Conservation (phyloP, 2,888 invertebrate species). For the Anaspis maculata region DNA sequence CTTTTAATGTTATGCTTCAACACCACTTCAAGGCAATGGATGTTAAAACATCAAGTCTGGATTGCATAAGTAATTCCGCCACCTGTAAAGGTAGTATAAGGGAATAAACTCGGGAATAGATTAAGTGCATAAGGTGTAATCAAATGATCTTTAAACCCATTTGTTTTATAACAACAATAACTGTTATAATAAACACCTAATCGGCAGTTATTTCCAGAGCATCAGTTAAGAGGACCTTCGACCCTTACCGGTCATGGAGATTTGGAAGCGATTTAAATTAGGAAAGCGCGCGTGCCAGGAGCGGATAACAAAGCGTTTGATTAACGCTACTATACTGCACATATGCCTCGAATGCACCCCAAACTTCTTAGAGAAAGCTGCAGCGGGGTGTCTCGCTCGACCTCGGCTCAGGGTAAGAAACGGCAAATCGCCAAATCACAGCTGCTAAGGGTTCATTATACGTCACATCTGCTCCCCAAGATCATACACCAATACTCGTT, state of each 20-base stretch:
- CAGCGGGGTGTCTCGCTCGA: constrained; percentile 24
- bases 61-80: neutral
- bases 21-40: too few relatives aligned
- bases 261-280: constrained; percentile 16
- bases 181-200: too few relatives aligned
- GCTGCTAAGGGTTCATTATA: constrained; percentile 25
- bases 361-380: constrained; percentile 21
- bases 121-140: too few relatives aligned
- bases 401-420: constrained; percentile 29
- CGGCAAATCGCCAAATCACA: constrained; percentile 28
- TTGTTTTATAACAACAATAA: too few relatives aligned
- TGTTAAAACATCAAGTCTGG: too few relatives aligned
- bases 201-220: too few relatives aligned
- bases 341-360: constrained; percentile 18
- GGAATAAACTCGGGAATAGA: too few relatives aligned
- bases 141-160: too few relatives aligned
- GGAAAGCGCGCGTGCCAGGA: constrained; percentile 21
- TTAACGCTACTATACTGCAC: constrained; percentile 24
- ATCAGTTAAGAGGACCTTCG: constrained; percentile 11
- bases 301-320: constrained; percentile 22
- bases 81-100: neutral
- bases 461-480: constrained; percentile 20
- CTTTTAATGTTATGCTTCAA: too few relatives aligned
- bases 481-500: constrained; percentile 6
- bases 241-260: constrained; percentile 11